phyloP scores from a whole-genome alignment of 2,113 vertebrate species.

The Gambusia holbrooki region DNA sequence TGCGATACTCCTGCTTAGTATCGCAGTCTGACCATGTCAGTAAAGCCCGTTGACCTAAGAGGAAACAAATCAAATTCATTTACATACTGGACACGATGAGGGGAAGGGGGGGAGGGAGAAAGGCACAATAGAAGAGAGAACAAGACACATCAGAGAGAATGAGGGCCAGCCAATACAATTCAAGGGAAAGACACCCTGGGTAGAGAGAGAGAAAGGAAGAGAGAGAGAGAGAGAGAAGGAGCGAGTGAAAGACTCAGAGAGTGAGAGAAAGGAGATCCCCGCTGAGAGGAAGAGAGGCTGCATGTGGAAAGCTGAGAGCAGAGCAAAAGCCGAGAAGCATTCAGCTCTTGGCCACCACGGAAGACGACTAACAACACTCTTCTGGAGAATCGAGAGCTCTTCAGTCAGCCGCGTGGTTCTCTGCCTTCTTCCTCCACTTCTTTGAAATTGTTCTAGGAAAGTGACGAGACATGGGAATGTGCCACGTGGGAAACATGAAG shows the following conservation, averaged over 20 bases:
- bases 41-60: background rate
- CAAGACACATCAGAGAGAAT: background rate
- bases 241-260: slow-evolving; percentile 10
- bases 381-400: slow-evolving; percentile 10
- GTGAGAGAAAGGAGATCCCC: slow-evolving; percentile 19
- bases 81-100: slow-evolving; percentile 6
- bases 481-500: background rate
- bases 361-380: slow-evolving; percentile 10
- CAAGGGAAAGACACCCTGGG: slow-evolving; percentile 1
- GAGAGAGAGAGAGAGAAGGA: slow-evolving; percentile 21
- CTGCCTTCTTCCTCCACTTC: background rate
- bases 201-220: background rate
- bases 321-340: slow-evolving; percentile 26
- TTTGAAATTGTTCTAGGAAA: background rate
- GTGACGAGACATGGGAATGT: slow-evolving; percentile 9
- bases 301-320: slow-evolving; percentile 25
- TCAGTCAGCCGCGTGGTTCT: background rate
- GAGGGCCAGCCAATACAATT: slow-evolving; percentile 15
- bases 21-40: background rate
- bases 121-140: slow-evolving; percentile 6
- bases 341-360: slow-evolving; percentile 27
- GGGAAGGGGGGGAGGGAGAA: background rate
- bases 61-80: background rate
- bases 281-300: slow-evolving; percentile 32
- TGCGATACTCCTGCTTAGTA: background rate